Evolutionary conservation across 2,888 invertebrate species (phyloP).

Genomic region (Eurytoma adleriae): DNA sequence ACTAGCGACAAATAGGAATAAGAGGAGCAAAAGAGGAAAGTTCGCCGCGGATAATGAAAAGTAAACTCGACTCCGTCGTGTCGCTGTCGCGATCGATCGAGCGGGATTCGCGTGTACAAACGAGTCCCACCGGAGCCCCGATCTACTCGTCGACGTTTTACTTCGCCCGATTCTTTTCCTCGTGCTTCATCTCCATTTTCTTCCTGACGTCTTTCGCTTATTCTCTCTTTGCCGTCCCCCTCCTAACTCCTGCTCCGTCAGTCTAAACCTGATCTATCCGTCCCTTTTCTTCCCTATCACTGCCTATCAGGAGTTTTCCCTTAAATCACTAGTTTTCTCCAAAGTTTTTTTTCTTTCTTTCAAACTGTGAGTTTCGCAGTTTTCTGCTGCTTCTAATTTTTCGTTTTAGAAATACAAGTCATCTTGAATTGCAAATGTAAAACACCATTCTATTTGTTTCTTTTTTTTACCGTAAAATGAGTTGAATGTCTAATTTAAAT

Average conservation of each 20-base stretch:
- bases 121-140: not conserved
- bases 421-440: too few species aligned
- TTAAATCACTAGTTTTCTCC: too few species aligned
- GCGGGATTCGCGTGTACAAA: not conserved
- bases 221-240: not conserved
- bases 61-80: slow-evolving; percentile 24
- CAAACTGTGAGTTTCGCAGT: too few species aligned
- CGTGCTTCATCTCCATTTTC: not conserved
- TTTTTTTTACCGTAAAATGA: too few species aligned
- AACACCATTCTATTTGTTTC: too few species aligned
- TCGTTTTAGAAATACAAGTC: too few species aligned
- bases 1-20: too few species aligned
- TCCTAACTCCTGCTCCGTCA: not conserved
- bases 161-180: not conserved
- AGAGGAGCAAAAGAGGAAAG: not conserved
- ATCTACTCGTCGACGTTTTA: slow-evolving; percentile 2
- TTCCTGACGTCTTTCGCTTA: not conserved
- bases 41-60: slow-evolving; percentile 23
- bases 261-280: not conserved
- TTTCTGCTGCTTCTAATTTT: too few species aligned
- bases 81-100: slow-evolving; percentile 1
- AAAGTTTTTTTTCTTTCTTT: too few species aligned
- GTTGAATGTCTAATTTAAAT: too few species aligned
- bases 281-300: not conserved
- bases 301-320: too few species aligned